These are phyloP conservation scores for Hypena proboscidalis DNA, from an alignment of 2,888 invertebrate genomes.

Conservation along the genomic window DNA sequence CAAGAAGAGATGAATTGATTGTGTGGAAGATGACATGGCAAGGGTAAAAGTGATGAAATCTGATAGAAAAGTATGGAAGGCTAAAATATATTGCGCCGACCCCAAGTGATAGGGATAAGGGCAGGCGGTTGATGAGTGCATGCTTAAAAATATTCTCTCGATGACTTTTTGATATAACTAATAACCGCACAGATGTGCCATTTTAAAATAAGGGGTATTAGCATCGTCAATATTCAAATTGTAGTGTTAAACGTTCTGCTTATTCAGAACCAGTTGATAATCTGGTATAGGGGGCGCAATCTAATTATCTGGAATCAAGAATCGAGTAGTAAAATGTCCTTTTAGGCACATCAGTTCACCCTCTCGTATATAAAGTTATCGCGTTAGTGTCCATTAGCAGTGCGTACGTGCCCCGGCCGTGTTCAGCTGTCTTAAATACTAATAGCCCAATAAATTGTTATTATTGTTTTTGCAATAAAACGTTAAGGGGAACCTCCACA, in stretches of 20 bases:
- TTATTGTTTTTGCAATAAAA: slow-evolving; percentile 39
- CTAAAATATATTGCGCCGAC: no score
- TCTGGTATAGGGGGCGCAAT: slow-evolving; percentile 36
- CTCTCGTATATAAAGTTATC: slow-evolving; percentile 45
- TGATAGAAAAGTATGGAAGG: no score
- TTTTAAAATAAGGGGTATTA: neutral
- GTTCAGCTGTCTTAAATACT: slow-evolving; percentile 48
- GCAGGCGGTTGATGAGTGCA: no score
- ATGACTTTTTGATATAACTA: no score
- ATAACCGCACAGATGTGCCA: slow-evolving; percentile 4
- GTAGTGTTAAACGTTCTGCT: neutral
- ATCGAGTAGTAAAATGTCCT: slow-evolving; percentile 31
- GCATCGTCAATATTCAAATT: neutral
- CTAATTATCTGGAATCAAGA: slow-evolving; percentile 46
- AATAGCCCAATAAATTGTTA: slow-evolving; percentile 43
- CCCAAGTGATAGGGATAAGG: no score
- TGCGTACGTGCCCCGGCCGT: slow-evolving; percentile 40
- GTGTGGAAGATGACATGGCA: no score
- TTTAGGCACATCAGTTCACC: slow-evolving; percentile 28
- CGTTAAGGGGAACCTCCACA: slow-evolving; percentile 15
- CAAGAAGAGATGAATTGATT: no score
- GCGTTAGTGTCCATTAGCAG: slow-evolving; percentile 54
- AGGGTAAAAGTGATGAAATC: no score
- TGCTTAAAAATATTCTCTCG: no score
- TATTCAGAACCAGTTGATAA: slow-evolving; percentile 20